Conservation (phyloP, 1,140 invertebrate species). For the Steinernema khuongi region DNA sequence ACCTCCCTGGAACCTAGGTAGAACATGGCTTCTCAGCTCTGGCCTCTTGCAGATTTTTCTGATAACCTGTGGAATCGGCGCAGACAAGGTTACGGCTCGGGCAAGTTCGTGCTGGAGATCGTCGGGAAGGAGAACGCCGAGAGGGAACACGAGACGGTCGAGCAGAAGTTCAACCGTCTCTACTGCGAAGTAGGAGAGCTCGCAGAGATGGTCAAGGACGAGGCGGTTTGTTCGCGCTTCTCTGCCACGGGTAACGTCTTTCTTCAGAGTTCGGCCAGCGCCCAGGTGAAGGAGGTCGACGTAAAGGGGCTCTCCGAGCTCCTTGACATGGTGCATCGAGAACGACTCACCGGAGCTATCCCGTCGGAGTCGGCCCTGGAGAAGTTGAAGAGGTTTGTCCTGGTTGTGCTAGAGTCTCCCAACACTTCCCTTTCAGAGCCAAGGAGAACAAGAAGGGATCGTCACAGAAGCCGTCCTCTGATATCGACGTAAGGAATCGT, state of each 20-base stretch:
- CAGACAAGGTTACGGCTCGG: constrained; percentile 31
- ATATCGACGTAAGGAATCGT: neutral
- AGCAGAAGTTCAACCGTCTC: constrained; percentile 32
- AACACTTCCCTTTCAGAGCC: too few species aligned
- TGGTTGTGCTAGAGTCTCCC: too few species aligned
- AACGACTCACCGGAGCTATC: neutral
- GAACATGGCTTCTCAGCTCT: neutral
- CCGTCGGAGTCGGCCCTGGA: neutral
- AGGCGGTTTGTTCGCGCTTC: neutral
- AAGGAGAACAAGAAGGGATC: too few species aligned
- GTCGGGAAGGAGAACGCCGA: constrained; percentile 26
- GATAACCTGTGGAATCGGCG: constrained; percentile 36
- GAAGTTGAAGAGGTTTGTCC: neutral
- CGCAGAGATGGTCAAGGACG: neutral
- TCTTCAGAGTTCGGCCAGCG: too few species aligned
- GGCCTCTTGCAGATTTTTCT: constrained; percentile 38
- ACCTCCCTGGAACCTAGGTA: neutral
- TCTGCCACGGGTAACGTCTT: too few species aligned
- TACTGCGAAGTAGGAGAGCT: constrained; percentile 25
- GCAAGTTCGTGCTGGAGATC: constrained; percentile 34
- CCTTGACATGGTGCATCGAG: neutral
- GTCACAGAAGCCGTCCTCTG: neutral
- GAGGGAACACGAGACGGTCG: constrained; percentile 22
- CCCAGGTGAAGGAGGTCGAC: too few species aligned
- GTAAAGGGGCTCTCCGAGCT: neutral